Percentiles rank a stretch among this genome's conserved stretches.
Conservation (phyloP, 2,888 invertebrate genomes). For the Athalia cordata region DNA sequence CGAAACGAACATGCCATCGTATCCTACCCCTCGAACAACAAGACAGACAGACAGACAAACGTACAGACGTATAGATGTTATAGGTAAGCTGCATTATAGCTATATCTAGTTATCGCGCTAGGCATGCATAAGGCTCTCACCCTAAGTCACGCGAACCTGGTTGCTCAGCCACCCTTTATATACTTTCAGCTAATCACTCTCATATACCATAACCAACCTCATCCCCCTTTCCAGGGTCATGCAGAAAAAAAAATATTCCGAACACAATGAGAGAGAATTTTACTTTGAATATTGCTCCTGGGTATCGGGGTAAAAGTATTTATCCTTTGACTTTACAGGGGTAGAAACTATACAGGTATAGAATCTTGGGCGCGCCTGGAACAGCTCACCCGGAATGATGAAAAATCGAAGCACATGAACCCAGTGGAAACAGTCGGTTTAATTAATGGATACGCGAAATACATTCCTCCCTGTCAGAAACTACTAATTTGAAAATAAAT, state of each 20-base stretch:
- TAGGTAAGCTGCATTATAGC: neutral
- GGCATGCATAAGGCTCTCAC: slow-evolving; percentile 29
- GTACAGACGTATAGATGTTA: no score
- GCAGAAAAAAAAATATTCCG: neutral
- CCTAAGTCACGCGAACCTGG: slow-evolving; percentile 35
- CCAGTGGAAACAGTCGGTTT: neutral
- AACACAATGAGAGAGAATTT: slow-evolving; percentile 24
- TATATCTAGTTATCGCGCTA: neutral
- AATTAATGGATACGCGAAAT: slow-evolving; percentile 1
- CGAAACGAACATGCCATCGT: slow-evolving; percentile 27
- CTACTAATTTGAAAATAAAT: no score
- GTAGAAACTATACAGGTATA: neutral
- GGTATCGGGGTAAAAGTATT: neutral
- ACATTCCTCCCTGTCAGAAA: neutral
- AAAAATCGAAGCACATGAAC: slow-evolving; percentile 13
- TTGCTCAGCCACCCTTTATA: neutral
- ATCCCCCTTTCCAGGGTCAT: neutral
- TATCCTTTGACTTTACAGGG: slow-evolving; percentile 7
- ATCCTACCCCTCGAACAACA: slow-evolving; percentile 25
- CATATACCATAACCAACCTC: neutral
- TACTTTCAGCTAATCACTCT: slow-evolving; percentile 43
- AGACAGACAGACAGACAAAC: slow-evolving; percentile 17
- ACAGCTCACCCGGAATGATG: slow-evolving; percentile 19
- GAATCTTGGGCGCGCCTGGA: slow-evolving; percentile 17
- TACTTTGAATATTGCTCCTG: neutral